phyloP scores from a whole-genome alignment of 2,797 vertebrate species.

The Ibycter americanus region DNA sequence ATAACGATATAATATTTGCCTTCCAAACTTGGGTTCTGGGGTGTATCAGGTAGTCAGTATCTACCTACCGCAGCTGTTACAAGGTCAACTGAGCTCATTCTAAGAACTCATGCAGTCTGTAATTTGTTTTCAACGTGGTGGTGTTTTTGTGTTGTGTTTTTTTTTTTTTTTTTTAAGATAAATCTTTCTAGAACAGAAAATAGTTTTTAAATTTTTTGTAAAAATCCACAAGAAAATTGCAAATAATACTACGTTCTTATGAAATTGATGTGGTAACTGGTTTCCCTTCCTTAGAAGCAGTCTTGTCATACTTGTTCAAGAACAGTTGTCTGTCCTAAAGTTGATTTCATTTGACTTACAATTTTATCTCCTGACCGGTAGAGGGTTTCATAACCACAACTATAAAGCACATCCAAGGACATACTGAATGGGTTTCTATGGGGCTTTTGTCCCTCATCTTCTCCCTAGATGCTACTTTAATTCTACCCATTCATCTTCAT shows the following conservation, averaged over 20 bases:
- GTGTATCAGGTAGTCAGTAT: neutral
- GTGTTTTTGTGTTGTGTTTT: neutral
- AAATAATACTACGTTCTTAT: neutral
- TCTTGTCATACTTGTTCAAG: neutral
- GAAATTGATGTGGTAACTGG: neutral
- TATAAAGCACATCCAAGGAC: neutral
- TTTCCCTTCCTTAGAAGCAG: neutral
- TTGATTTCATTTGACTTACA: neutral
- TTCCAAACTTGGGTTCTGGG: neutral
- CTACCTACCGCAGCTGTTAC: neutral
- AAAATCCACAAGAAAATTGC: neutral
- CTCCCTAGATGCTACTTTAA: neutral
- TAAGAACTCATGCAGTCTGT: neutral
- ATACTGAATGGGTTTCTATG: neutral
- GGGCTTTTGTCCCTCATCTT: neutral
- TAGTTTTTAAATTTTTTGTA: neutral
- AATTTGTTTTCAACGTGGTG: neutral
- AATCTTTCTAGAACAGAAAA: neutral
- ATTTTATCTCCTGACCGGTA: neutral
- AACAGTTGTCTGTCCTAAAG: neutral
- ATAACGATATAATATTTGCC: neutral
- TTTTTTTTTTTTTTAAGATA: neutral
- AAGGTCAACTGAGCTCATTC: neutral
- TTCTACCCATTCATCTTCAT: neutral
- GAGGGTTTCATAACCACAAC: conserved; percentile 34